Evolutionary conservation across 2,888 invertebrate genomes (phyloP).

Genomic region (Pristionchus entomophagus): DNA sequence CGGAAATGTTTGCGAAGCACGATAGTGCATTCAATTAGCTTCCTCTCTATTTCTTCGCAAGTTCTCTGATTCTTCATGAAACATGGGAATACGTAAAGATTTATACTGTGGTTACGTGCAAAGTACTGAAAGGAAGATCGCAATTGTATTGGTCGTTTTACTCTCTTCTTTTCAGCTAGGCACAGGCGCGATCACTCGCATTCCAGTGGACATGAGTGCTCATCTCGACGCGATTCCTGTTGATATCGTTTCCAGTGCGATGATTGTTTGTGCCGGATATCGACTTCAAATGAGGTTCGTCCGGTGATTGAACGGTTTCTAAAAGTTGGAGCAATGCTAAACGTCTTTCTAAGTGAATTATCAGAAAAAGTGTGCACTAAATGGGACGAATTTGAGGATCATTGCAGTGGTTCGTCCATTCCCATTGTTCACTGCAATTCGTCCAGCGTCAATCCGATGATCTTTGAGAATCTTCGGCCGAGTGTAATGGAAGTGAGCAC

Average conservation of each 20-base stretch:
- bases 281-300: constrained; percentile 62
- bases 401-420: neutral
- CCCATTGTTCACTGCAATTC: constrained; percentile 11
- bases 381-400: neutral
- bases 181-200: neutral
- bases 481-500: neutral
- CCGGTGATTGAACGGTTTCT: no score
- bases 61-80: constrained; percentile 65
- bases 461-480: neutral
- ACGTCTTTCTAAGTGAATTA: neutral
- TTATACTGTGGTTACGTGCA: no score
- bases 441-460: neutral
- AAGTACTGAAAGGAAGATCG: no score
- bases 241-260: neutral
- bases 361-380: no score
- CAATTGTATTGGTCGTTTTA: no score
- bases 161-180: neutral
- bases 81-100: neutral
- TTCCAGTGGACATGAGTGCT: neutral
- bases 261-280: neutral
- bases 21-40: no score
- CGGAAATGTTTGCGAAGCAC: no score
- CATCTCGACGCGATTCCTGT: neutral
- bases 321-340: no score
- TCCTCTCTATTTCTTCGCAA: neutral